These are phyloP conservation scores for Parnassius smintheus DNA, from an alignment of 2,888 invertebrate genomes.

Conservation along the genomic window DNA sequence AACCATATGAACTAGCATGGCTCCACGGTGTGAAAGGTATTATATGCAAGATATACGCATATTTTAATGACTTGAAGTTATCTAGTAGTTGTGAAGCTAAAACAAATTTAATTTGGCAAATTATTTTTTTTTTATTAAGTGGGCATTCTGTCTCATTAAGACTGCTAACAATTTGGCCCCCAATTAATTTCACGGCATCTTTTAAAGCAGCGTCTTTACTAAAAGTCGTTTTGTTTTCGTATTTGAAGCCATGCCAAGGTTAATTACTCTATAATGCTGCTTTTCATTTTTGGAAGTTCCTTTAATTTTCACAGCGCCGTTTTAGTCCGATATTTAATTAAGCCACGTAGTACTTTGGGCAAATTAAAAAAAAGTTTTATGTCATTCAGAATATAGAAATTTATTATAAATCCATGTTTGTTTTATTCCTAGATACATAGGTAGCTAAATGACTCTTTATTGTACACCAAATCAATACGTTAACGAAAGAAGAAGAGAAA, in stretches of 20 bases:
- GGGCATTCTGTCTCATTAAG: constrained; percentile 7
- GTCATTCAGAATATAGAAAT: neutral
- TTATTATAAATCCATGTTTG: neutral
- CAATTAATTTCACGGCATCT: constrained; percentile 18
- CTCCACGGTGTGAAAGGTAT: neutral
- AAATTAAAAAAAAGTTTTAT: no score
- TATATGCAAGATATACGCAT: neutral
- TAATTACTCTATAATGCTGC: neutral
- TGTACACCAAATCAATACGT: no score
- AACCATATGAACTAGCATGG: neutral
- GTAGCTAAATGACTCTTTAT: no score
- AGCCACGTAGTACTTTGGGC: no score
- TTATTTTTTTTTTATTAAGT: neutral
- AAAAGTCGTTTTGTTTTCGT: neutral
- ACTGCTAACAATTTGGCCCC: constrained; percentile 13
- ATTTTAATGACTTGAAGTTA: neutral
- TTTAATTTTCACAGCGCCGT: neutral
- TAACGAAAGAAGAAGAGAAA: no score
- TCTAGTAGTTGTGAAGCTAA: neutral
- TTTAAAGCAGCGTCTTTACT: neutral
- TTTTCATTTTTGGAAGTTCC: neutral
- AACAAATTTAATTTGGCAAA: neutral
- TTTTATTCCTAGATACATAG: no score
- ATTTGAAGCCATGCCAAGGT: neutral
- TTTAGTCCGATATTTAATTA: neutral